Conservation (phyloP, 2,888 invertebrate genomes). For the Pherbina coryleti region DNA sequence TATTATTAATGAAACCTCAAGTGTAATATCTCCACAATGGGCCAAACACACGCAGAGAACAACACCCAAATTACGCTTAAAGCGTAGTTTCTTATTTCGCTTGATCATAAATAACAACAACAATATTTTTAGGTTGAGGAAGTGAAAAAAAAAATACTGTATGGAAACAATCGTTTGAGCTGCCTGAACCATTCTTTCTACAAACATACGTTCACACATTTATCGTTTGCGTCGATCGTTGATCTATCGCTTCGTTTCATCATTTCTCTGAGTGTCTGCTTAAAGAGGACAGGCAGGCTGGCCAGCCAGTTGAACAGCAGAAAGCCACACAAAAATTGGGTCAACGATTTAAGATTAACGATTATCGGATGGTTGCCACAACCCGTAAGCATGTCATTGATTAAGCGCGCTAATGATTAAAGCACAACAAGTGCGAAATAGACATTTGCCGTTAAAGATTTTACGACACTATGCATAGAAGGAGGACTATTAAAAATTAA, state of each 20-base stretch:
- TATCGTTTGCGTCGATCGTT: neutral
- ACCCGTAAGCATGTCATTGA: constrained; percentile 31
- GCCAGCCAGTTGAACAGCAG: neutral
- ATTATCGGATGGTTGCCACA: neutral
- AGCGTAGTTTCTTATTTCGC: no score
- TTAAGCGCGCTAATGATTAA: constrained; percentile 39
- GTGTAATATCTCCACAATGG: no score
- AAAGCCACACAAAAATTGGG: constrained; percentile 39
- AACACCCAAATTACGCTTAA: no score
- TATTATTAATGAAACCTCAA: no score
- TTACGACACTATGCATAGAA: neutral
- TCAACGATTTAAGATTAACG: constrained; percentile 32
- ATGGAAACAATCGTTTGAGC: no score
- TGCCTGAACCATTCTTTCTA: no score
- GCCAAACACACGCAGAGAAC: no score
- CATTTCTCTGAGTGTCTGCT: neutral
- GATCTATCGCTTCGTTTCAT: neutral
- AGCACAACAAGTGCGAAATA: neutral
- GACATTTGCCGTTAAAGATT: neutral
- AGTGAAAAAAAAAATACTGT: no score
- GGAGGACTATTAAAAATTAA: neutral
- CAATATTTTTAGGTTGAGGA: no score
- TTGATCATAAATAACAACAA: no score
- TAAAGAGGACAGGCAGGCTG: neutral
- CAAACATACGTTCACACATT: no score